These are phyloP conservation scores for Microtus pennsylvanicus DNA, from an alignment of 2,113 vertebrate species.

Conservation along the genomic window DNA sequence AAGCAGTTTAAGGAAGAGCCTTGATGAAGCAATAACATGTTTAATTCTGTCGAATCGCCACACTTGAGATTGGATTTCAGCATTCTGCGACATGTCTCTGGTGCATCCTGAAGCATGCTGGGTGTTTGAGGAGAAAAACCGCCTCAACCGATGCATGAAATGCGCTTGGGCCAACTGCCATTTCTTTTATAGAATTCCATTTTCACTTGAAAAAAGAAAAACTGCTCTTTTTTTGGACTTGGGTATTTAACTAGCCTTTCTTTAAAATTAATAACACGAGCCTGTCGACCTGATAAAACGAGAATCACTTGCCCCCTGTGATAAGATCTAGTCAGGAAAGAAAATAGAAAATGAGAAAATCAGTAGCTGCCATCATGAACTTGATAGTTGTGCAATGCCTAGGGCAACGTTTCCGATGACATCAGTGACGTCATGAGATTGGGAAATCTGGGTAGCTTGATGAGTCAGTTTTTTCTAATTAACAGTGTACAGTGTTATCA, in stretches of 20 bases:
- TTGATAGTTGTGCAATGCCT: not conserved
- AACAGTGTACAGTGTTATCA: not conserved
- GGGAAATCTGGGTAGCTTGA: not conserved
- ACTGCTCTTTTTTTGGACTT: not conserved
- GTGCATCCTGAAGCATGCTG: not conserved
- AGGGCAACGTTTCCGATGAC: not conserved
- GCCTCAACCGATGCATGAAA: not conserved
- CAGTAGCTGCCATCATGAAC: not conserved
- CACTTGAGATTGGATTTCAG: not conserved
- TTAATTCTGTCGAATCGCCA: not conserved
- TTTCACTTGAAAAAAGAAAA: constrained; percentile 31
- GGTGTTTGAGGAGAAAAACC: not conserved
- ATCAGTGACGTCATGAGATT: not conserved
- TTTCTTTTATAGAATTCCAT: not conserved
- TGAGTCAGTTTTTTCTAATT: not conserved
- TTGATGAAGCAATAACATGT: not conserved
- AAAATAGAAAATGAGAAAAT: constrained; percentile 12
- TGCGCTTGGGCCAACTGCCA: not conserved
- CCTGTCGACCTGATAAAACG: not conserved
- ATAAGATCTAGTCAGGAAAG: not conserved
- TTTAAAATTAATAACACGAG: constrained; percentile 25
- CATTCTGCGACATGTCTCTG: not conserved
- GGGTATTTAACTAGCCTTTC: constrained; percentile 24
- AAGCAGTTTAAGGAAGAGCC: not conserved
- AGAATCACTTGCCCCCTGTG: not conserved